Base-by-base conservation (phyloP, 2,113 vertebrate species). In the Boleophthalmus pectinirostris region DNA sequence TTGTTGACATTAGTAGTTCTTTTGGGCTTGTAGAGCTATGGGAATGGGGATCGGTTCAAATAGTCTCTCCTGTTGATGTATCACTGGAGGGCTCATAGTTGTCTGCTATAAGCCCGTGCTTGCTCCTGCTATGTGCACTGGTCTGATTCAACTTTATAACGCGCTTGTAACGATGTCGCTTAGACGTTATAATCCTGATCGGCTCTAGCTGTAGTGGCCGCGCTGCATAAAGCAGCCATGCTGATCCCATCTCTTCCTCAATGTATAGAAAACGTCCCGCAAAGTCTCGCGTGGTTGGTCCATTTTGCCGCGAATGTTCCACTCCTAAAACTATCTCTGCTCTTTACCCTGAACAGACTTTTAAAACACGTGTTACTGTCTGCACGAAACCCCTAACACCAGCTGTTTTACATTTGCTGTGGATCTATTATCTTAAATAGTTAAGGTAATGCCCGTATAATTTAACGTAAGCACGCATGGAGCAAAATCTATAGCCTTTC, bases 281-380 rank as follows among this genome's bases (percentile, higher is more conserved):
- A 92, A 54, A 92, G 77, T 92, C 93, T 93, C 92, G 92, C 92
- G 93, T 82, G 83, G 81, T 57, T 70, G 0, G 25, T 73, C 65
- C 43, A 25, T 29, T 83, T 91, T 84, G 86, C 91, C 93, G 93
- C 92, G 91, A 92, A 93, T 14, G 21, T 69, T 24, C 24, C 15
- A 15, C 8, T 13, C 64, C 43, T 43, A 54, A 47, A 79, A 83
- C 74, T 88, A 82, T 71, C 68, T 20, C n/a, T n/a, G n/a, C n/a
- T n/a, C 64, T 74, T 58, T 64, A 15, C 25, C 65, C 24, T 15
- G 61, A 38, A 14, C n/a, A 61, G 72, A 75, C 54, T 67, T 46
- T n/a, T 56, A 18, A 64, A 8, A 11, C 2, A 63, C 23, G 43
- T 58, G 23, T 18, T 24, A 9, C 14, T 12, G 5, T 0, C 9